Percentiles rank a stretch among this genome's conserved stretches.
Evolutionary conservation across 2,888 invertebrate species (phyloP).

Genomic region (Athripsodes cinereus): DNA sequence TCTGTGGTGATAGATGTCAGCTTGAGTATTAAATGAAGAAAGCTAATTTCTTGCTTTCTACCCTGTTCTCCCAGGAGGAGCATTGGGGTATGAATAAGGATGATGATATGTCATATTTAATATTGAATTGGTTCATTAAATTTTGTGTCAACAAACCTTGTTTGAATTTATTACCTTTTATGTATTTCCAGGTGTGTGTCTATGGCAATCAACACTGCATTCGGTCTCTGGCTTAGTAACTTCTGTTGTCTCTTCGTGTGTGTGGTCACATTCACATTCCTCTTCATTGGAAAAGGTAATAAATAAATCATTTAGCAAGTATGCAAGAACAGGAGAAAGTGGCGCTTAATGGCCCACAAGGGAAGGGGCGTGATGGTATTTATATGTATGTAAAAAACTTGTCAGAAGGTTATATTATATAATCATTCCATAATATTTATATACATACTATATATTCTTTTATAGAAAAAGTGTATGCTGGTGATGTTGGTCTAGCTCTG

Average conservation of each 20-base stretch:
- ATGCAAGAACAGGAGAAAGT: too few species aligned
- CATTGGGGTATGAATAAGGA: not conserved
- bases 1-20: too few species aligned
- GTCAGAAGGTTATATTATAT: too few species aligned
- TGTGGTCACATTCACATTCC: conserved; percentile 58
- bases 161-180: not conserved
- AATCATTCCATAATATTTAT: too few species aligned
- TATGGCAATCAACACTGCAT: conserved; percentile 54
- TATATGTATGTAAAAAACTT: too few species aligned
- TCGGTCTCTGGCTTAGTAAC: conserved; percentile 59
- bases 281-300: conserved; percentile 53
- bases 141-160: not conserved
- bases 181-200: conserved; percentile 49
- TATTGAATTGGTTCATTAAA: not conserved
- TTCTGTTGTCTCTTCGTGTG: conserved; percentile 58
- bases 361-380: too few species aligned
- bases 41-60: too few species aligned
- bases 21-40: too few species aligned
- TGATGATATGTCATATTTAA: too few species aligned
- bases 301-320: too few species aligned
- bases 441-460: conserved; percentile 9
- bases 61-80: too few species aligned
- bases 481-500: conserved; percentile 66
- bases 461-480: conserved; percentile 52
- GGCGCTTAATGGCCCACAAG: too few species aligned